These are phyloP conservation scores for Nipponia nippon DNA, from an alignment of 2,113 vertebrate species.

Conservation along the genomic window DNA sequence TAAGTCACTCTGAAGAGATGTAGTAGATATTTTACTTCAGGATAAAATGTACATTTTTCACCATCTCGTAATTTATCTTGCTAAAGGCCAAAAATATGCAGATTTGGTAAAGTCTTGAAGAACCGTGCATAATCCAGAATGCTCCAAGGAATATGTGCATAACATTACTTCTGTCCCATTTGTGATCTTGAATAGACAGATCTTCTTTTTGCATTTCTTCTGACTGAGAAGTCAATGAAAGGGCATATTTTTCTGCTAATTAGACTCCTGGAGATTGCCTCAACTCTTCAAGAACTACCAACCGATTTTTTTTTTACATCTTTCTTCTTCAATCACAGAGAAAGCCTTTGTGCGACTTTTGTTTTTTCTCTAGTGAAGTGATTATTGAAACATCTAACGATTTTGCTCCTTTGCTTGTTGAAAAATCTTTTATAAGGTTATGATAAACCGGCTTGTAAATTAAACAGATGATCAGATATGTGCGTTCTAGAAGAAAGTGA, in stretches of 20 bases:
- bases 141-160: conserved; percentile 20
- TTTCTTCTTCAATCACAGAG: conserved; percentile 37
- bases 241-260: conserved; percentile 61
- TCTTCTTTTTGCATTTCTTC: conserved; percentile 29
- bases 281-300: conserved; percentile 10
- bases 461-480: conserved; percentile 21
- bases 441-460: conserved; percentile 29
- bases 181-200: conserved; percentile 40
- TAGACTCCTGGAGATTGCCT: conserved; percentile 53
- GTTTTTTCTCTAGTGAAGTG: not conserved
- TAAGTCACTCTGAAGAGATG: not conserved
- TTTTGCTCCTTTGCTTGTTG: conserved; percentile 24
- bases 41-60: not conserved
- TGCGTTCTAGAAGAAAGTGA: not conserved
- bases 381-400: conserved; percentile 43
- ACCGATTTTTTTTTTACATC: not conserved
- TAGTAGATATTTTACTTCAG: not conserved
- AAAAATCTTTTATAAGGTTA: conserved; percentile 21
- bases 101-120: conserved; percentile 21
- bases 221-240: conserved; percentile 55
- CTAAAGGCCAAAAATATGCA: conserved; percentile 34
- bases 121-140: not conserved
- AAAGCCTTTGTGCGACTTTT: conserved; percentile 13
- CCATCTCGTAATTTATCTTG: conserved; percentile 12
- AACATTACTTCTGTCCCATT: conserved; percentile 9